These are phyloP conservation scores for Drosophila buzzatii DNA, from an alignment of 2,888 invertebrate genomes.

Conservation along the genomic window DNA sequence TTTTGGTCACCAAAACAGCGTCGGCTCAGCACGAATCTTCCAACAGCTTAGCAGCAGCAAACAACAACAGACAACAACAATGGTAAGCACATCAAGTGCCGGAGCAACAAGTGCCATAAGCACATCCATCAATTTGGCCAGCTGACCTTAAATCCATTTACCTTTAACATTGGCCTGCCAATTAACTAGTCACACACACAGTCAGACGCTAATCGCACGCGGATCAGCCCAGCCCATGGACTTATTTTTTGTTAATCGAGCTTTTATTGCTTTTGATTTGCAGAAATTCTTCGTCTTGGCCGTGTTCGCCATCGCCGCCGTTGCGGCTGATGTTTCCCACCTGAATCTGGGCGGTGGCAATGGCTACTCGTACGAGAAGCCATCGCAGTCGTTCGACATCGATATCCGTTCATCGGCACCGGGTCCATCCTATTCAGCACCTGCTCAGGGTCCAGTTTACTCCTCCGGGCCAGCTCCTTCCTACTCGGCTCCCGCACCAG, in stretches of 20 bases:
- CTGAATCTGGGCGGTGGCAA: slow-evolving; percentile 67
- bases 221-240: slow-evolving; percentile 29
- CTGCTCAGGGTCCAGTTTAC: slow-evolving; percentile 16
- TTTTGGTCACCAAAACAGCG: slow-evolving; percentile 54
- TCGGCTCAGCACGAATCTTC: slow-evolving; percentile 61
- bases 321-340: slow-evolving; percentile 72
- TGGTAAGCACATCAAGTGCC: slow-evolving; percentile 57
- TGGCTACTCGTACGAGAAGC: slow-evolving; percentile 68
- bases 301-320: slow-evolving; percentile 69
- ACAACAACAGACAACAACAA: slow-evolving; percentile 72
- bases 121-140: slow-evolving; percentile 35
- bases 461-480: slow-evolving; percentile 13
- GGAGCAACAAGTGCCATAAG: slow-evolving; percentile 9
- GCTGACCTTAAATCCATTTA: slow-evolving; percentile 45
- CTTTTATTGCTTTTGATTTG: slow-evolving; percentile 15
- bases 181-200: slow-evolving; percentile 31
- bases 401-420: slow-evolving; percentile 52
- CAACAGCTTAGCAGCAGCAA: slow-evolving; percentile 14
- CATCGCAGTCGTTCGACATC: slow-evolving; percentile 63
- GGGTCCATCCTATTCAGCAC: slow-evolving; percentile 12
- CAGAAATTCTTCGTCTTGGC: slow-evolving; percentile 74
- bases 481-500: slow-evolving; percentile 28
- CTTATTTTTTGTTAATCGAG: slow-evolving; percentile 20
- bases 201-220: slow-evolving; percentile 27
- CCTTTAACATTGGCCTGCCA: slow-evolving; percentile 59